These are phyloP conservation scores for Bhutanitis thaidina DNA, from an alignment of 2,888 invertebrate genomes.

Conservation along the genomic window DNA sequence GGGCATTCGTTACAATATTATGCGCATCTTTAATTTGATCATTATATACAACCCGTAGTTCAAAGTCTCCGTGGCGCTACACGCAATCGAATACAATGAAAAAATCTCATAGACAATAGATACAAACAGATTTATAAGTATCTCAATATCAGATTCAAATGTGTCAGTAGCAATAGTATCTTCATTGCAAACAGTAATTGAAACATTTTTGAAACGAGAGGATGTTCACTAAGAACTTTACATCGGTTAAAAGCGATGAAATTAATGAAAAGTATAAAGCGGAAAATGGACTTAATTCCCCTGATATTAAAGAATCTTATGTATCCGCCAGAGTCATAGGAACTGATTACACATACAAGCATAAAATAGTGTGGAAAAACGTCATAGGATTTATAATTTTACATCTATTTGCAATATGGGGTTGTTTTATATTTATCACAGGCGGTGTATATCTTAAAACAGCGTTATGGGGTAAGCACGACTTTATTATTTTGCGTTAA, in stretches of 20 bases:
- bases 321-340: constrained; percentile 38
- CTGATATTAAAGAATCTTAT: neutral
- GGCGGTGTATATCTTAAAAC: constrained; percentile 39
- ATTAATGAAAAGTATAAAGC: constrained; percentile 11
- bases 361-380: constrained; percentile 82
- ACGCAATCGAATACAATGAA: constrained; percentile 10
- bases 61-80: constrained; percentile 4
- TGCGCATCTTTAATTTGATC: neutral
- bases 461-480: constrained; percentile 44
- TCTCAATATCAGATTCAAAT: neutral
- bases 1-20: too few species aligned
- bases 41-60: constrained; percentile 7
- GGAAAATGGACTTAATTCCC: neutral
- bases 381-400: constrained; percentile 79
- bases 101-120: too few species aligned
- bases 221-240: constrained; percentile 18
- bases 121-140: constrained; percentile 17
- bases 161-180: too few species aligned
- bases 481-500: too few species aligned
- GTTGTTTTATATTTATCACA: constrained; percentile 43
- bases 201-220: neutral
- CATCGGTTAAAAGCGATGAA: constrained; percentile 2
- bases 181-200: neutral
- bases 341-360: constrained; percentile 48
- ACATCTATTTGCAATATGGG: constrained; percentile 74